Percentiles rank a stretch among this genome's conserved stretches.
Conservation (phyloP, 2,113 vertebrate genomes). For the Malurus elegans region DNA sequence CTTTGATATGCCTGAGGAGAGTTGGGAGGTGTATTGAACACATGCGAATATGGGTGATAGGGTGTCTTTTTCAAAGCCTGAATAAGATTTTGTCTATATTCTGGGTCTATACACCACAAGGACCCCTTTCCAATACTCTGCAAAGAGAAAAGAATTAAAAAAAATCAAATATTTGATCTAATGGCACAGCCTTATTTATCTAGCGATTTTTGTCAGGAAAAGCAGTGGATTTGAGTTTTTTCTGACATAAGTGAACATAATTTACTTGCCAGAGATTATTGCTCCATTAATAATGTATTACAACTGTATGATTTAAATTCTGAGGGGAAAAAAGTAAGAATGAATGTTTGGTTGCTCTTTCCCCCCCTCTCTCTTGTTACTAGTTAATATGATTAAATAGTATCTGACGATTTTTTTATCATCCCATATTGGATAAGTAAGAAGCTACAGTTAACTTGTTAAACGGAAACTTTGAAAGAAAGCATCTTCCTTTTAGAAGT, state of each 20-base stretch:
- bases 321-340: not conserved
- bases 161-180: constrained; percentile 20
- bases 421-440: not conserved
- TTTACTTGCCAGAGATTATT: constrained; percentile 16
- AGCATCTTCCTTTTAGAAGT: not conserved
- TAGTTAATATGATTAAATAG: not conserved
- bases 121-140: constrained; percentile 99
- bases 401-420: not conserved
- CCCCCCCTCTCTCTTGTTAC: not conserved
- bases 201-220: constrained; percentile 24
- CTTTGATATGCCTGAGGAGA: constrained; percentile 95
- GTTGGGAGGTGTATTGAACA: constrained; percentile 87
- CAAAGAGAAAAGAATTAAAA: constrained; percentile 64
- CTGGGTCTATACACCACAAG: constrained; percentile 99
- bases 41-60: constrained; percentile 92
- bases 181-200: not conserved
- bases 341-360: not conserved
- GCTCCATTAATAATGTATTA: not conserved
- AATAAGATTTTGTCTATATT: constrained; percentile 99
- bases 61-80: constrained; percentile 99
- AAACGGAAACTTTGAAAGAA: not conserved
- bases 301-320: not conserved
- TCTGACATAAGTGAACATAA: not conserved
- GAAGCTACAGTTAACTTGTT: not conserved
- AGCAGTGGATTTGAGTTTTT: not conserved